These are phyloP conservation scores for Eptesicus fuscus DNA, from an alignment of 2,113 vertebrate genomes.

Conservation along the genomic window DNA sequence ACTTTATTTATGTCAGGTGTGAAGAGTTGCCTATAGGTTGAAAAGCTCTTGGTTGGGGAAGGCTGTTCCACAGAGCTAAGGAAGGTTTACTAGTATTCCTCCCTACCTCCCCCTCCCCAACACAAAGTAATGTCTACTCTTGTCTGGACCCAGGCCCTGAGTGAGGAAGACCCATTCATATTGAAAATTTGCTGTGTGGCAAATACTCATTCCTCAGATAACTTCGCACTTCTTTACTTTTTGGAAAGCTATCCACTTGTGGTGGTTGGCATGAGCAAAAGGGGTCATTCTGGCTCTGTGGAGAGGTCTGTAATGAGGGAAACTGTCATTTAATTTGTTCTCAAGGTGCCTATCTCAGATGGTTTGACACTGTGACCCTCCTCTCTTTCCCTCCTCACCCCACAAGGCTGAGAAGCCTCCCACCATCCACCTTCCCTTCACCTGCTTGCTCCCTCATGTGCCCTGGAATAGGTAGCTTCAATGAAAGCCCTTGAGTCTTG, in stretches of 20 bases:
- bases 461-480: neutral
- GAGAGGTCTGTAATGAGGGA: neutral
- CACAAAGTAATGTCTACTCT: neutral
- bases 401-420: neutral
- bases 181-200: neutral
- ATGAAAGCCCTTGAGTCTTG: accelerated
- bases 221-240: neutral
- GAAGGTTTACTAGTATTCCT: neutral
- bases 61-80: neutral
- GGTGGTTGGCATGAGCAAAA: neutral
- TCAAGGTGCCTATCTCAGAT: too few relatives aligned
- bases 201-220: neutral
- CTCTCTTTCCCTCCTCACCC: neutral
- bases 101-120: neutral
- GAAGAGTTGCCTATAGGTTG: neutral
- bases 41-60: neutral
- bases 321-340: neutral
- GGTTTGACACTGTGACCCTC: neutral
- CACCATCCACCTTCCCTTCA: accelerated
- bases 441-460: neutral
- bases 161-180: neutral
- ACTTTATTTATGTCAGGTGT: neutral
- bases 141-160: neutral
- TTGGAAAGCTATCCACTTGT: neutral
- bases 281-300: neutral